Conservation (phyloP, 2,113 vertebrate genomes). For the Heterocephalus glaber region DNA sequence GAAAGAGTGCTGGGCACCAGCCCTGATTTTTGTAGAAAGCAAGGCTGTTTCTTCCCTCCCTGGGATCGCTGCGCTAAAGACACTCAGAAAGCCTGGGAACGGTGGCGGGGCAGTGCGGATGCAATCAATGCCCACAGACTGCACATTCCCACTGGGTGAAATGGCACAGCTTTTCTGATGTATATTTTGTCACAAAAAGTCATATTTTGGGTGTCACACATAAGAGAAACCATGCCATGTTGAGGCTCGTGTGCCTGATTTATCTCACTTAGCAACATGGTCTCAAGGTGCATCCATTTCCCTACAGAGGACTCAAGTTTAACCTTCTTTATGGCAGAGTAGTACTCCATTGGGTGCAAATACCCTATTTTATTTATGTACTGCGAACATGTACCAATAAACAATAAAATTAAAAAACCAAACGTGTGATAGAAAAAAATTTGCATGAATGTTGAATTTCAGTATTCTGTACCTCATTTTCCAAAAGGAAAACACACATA, state of each 20-base stretch:
- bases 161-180: no score
- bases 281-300: neutral
- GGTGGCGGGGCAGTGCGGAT: no score
- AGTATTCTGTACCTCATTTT: no score
- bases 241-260: neutral
- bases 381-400: neutral
- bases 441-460: neutral
- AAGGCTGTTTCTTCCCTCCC: neutral
- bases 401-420: neutral
- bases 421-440: neutral
- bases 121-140: no score
- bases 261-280: neutral
- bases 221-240: neutral
- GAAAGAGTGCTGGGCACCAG: no score
- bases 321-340: neutral
- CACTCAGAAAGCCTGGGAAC: neutral
- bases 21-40: neutral
- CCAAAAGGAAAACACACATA: neutral
- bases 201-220: neutral
- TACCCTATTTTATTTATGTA: accelerated
- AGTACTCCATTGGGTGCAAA: neutral
- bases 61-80: neutral
- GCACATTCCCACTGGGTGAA: neutral
- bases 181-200: neutral
- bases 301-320: accelerated